Evolutionary conservation across 2,888 invertebrate genomes (phyloP), one percentile per base, ranked within the genome.

Genomic region (Ariolimax columbianus): DNA sequence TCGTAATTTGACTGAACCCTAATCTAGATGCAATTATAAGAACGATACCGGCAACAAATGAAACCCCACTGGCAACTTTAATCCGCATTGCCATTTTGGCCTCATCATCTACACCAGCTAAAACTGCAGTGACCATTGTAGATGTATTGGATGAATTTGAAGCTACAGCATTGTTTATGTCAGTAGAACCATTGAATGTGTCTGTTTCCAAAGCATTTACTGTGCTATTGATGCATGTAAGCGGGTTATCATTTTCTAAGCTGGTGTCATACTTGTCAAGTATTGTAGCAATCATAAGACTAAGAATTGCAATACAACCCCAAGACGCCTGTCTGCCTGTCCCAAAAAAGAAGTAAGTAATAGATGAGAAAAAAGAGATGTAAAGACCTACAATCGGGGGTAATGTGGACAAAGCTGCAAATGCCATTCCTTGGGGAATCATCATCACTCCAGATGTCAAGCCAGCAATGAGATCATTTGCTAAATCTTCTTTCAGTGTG

Each of bases 321-420:
- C 97, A 96, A 3, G 98, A 98, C 63, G 97, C 96, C 92, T 98
- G 98, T 70, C 96, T 96, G 0, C 98, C 97, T 0, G 97, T 97
- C 73, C 97, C 98, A 89, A 98, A 96, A 85, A 97, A 93, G 87
- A 97, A 96, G 93, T 98, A 98, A 33, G 97, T 94, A 11, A 98
- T 95, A 0, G 97, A 97, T 0, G 98, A 97, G 94, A 98, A 97
- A 94, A 98, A 97, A 0, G 97, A 97, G 96, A 97, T 97, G 94
- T 97, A 97, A 66, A 96, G 94, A 9, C 95, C 95, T 87, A 93
- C 94, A 63, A 95, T 94, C 0, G 95, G 94, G 1, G 94, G 92
- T 23, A 95, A 90, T 7, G 93, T 93, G 1, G 95, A 94, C 83
- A 95, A 90, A 51, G 94, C 90, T 26, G 95, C 94, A 89, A 95